Percentiles rank a stretch among this genome's conserved stretches.
phyloP scores from a whole-genome alignment of 1,140 invertebrate genomes.

The Holotrichia oblita region DNA sequence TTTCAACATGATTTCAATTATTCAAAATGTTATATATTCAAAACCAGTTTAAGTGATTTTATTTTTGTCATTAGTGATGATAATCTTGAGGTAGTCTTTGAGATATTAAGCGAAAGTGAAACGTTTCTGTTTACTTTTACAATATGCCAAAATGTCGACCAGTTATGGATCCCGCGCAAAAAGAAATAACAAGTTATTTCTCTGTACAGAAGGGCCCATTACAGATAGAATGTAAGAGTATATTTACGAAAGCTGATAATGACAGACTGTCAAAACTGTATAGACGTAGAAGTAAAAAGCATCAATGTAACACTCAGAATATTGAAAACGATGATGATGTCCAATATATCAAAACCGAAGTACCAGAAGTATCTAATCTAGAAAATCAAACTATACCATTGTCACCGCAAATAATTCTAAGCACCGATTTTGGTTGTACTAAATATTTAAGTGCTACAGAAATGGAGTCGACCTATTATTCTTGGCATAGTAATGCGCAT shows the following conservation, averaged over 20 bases:
- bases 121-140: neutral
- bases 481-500: neutral
- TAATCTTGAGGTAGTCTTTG: too few relatives aligned
- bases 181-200: neutral
- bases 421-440: neutral
- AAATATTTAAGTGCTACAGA: neutral
- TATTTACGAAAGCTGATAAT: conserved; percentile 1
- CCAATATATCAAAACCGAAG: neutral
- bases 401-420: neutral
- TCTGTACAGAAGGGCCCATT: neutral
- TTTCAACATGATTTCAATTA: too few relatives aligned
- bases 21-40: too few relatives aligned
- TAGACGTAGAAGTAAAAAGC: neutral
- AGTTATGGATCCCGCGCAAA: neutral
- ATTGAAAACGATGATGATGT: neutral
- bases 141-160: neutral
- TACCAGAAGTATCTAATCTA: neutral
- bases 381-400: neutral
- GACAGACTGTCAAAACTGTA: neutral
- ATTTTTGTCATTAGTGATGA: too few relatives aligned
- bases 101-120: neutral
- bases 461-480: neutral
- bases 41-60: too few relatives aligned
- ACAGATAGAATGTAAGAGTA: neutral
- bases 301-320: neutral